These are phyloP conservation scores for Ariopsis seemanni DNA, from an alignment of 2,113 vertebrate species.

Conservation along the genomic window DNA sequence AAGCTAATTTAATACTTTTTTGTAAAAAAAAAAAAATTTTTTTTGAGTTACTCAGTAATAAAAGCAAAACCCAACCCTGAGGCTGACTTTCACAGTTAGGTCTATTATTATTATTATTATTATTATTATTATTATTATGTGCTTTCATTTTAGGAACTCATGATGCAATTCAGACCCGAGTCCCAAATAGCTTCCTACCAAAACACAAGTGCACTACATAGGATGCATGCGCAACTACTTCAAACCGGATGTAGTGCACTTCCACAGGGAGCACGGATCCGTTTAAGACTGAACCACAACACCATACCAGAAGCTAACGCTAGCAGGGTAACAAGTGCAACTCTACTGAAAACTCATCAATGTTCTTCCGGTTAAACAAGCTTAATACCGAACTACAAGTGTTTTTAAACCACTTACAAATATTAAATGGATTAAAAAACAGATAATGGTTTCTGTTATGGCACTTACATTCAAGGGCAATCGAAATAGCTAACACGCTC, in stretches of 20 bases:
- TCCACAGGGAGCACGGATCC: neutral
- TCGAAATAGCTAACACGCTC: neutral
- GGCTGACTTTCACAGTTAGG: too few relatives aligned
- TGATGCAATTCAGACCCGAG: neutral
- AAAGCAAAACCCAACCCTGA: too few relatives aligned
- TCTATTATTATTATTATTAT: too few relatives aligned
- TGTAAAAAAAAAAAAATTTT: too few relatives aligned
- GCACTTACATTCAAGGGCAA: slow-evolving; percentile 6
- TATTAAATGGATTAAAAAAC: neutral
- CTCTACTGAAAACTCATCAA: neutral
- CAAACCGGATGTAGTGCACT: neutral
- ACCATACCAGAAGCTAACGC: neutral
- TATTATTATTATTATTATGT: too few relatives aligned
- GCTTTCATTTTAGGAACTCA: neutral
- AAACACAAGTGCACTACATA: neutral
- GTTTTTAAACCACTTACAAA: neutral
- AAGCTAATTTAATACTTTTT: too few relatives aligned
- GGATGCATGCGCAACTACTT: neutral
- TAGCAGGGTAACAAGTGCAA: neutral
- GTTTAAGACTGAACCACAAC: neutral
- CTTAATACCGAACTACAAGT: neutral
- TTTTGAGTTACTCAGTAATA: too few relatives aligned
- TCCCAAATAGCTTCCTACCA: neutral
- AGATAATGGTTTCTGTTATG: neutral
- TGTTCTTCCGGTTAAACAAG: neutral